phyloP scores from a whole-genome alignment of 2,113 vertebrate genomes.

The Sinocyclocheilus maitianheensis region DNA sequence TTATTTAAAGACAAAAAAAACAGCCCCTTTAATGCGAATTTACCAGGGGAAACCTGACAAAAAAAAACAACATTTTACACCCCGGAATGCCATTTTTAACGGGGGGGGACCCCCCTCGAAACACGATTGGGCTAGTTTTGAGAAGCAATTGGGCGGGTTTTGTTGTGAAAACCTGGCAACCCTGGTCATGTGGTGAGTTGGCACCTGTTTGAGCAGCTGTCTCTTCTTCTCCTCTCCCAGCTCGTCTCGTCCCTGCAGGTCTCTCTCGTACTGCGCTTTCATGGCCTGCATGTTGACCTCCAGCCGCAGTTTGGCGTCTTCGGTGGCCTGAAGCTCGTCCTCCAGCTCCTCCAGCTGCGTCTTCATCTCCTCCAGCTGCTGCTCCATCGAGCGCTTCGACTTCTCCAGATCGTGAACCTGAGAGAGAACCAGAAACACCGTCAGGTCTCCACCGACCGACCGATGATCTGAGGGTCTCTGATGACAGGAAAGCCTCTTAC shows the following conservation, averaged over 20 bases:
- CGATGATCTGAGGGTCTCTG: too few relatives aligned
- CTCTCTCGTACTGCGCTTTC: conserved; percentile 94
- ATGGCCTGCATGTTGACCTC: conserved; percentile 98
- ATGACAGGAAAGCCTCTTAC: conserved; percentile 71
- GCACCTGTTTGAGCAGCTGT: conserved; percentile 91
- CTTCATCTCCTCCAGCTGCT: conserved; percentile 97
- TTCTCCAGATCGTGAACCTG: conserved; percentile 98
- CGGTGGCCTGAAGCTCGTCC: conserved; percentile 94
- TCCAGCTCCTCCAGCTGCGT: conserved; percentile 96
- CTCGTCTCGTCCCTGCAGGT: conserved; percentile 91
- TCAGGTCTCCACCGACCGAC: not conserved
- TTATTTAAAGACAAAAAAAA: too few relatives aligned
- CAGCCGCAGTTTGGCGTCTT: conserved; percentile 94
- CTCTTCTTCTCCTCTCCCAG: conserved; percentile 98
- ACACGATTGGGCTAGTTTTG: too few relatives aligned
- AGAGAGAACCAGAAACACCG: not conserved
- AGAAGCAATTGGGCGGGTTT: too few relatives aligned
- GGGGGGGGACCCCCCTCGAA: too few relatives aligned
- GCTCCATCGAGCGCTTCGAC: conserved; percentile 89
- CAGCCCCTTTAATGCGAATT: too few relatives aligned
- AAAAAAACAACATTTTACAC: too few relatives aligned
- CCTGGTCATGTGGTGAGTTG: too few relatives aligned
- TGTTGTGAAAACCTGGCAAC: too few relatives aligned
- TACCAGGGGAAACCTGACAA: too few relatives aligned
- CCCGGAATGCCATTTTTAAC: too few relatives aligned